A percentile compares a stretch with the other conserved stretches of the same genome.
phyloP scores from a whole-genome alignment of 2,113 vertebrate species.

The Sphaerodactylus townsendi region DNA sequence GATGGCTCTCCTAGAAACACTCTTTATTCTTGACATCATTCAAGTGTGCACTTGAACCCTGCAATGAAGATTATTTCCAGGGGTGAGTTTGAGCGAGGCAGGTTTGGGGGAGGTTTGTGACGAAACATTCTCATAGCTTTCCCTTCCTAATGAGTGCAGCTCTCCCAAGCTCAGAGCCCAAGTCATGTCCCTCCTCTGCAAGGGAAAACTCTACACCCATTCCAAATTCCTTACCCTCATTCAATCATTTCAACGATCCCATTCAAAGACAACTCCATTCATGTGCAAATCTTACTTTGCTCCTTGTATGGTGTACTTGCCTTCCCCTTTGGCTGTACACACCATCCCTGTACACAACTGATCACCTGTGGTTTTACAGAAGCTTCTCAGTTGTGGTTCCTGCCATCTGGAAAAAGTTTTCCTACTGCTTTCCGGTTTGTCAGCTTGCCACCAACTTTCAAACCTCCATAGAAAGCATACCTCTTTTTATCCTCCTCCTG shows the following conservation, averaged over 20 bases:
- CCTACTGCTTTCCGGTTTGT: background rate
- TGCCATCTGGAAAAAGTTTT: constrained; percentile 28
- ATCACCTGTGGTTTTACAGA: background rate
- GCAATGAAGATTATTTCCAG: background rate
- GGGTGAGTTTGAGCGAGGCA: background rate
- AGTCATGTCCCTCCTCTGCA: background rate
- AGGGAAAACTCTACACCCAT: background rate
- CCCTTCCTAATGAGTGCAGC: background rate
- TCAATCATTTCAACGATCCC: background rate
- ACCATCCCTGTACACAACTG: background rate
- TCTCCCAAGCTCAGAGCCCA: background rate
- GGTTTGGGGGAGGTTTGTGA: background rate
- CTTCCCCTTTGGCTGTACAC: constrained; percentile 16
- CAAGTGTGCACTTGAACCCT: too few species aligned
- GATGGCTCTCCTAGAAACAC: too few species aligned
- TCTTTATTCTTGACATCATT: too few species aligned
- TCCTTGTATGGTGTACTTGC: constrained; percentile 7
- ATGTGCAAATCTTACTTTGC: background rate
- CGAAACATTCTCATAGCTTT: background rate
- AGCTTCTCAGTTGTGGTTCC: background rate
- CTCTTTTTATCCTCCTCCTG: constrained; percentile 6
- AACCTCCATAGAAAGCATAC: constrained; percentile 11
- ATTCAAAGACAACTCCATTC: constrained; percentile 4
- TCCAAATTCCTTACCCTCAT: background rate
- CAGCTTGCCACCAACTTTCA: constrained; percentile 20